phyloP scores from a whole-genome alignment of 2,888 invertebrate genomes.

The Congeria kusceri region DNA sequence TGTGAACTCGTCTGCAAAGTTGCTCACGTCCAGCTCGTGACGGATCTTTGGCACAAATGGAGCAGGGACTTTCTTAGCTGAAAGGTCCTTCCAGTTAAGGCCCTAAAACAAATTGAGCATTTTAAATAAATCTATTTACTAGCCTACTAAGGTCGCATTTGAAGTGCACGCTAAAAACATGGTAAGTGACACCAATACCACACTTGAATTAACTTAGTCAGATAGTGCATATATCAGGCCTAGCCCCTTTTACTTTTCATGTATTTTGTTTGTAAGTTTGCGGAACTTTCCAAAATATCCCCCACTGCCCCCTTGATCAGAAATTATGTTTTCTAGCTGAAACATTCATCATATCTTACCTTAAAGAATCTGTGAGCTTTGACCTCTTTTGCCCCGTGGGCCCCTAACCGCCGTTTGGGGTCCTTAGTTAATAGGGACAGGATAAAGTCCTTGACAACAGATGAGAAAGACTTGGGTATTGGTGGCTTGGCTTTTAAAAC shows the following conservation, averaged over 20 bases:
- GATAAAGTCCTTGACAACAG: conserved; percentile 92
- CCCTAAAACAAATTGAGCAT: conserved; percentile 86
- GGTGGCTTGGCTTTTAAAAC: conserved; percentile 96
- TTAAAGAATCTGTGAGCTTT: conserved; percentile 96
- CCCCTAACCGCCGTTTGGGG: conserved; percentile 93
- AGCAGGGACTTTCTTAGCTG: conserved; percentile 91
- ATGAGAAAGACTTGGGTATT: conserved; percentile 93
- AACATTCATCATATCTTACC: conserved; percentile 86
- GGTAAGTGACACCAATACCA: no score
- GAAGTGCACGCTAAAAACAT: no score
- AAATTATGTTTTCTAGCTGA: not conserved
- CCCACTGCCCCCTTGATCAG: no score
- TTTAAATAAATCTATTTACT: no score
- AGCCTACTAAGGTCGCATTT: no score
- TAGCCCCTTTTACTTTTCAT: no score
- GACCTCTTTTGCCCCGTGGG: conserved; percentile 93
- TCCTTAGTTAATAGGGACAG: conserved; percentile 94
- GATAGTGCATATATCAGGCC: no score
- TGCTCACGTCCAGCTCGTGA: conserved; percentile 95
- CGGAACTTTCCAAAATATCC: no score
- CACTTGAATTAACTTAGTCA: no score
- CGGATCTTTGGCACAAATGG: conserved; percentile 95
- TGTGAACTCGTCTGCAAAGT: conserved; percentile 99
- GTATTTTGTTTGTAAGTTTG: no score
- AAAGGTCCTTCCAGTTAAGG: conserved; percentile 93